Evolutionary conservation across 2,888 invertebrate species (phyloP).

Genomic region (Drosophila barbarae): DNA sequence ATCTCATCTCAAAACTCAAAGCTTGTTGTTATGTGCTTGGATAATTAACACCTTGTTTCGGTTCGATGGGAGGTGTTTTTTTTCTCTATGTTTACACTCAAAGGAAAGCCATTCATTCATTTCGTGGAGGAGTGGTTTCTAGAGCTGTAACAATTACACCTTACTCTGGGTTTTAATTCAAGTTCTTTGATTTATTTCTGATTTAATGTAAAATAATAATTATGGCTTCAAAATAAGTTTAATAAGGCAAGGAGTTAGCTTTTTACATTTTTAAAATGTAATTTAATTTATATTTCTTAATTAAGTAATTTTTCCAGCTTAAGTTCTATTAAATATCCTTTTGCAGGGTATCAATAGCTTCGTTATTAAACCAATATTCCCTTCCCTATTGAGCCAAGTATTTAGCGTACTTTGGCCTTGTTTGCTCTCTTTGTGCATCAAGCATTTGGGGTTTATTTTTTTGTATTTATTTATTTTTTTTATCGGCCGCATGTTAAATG

Average conservation of each 20-base stretch:
- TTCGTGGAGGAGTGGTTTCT: background rate
- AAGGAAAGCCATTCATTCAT: constrained; percentile 54
- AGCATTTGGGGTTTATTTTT: constrained; percentile 8
- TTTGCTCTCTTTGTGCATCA: constrained; percentile 16
- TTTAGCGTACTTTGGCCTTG: constrained; percentile 34
- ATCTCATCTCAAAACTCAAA: background rate
- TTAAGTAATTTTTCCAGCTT: background rate
- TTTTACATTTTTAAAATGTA: background rate
- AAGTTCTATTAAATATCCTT: background rate
- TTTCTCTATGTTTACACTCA: constrained; percentile 9
- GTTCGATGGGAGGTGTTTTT: background rate
- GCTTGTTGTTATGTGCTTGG: constrained; percentile 53
- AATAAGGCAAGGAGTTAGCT: background rate
- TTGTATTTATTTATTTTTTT: constrained; percentile 22
- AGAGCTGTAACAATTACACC: background rate
- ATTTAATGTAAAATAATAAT: background rate
- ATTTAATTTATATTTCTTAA: background rate
- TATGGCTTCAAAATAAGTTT: background rate
- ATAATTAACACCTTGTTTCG: constrained; percentile 52
- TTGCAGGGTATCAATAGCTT: constrained; percentile 4
- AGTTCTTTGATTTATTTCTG: background rate
- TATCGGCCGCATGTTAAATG: constrained; percentile 66
- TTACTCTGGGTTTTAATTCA: background rate
- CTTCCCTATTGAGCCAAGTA: constrained; percentile 14
- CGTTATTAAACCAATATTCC: background rate